A percentile compares a stretch with the other conserved stretches of the same genome.
Evolutionary conservation across 1,140 invertebrate genomes (phyloP).

Genomic region (Aradophagus sp.): DNA sequence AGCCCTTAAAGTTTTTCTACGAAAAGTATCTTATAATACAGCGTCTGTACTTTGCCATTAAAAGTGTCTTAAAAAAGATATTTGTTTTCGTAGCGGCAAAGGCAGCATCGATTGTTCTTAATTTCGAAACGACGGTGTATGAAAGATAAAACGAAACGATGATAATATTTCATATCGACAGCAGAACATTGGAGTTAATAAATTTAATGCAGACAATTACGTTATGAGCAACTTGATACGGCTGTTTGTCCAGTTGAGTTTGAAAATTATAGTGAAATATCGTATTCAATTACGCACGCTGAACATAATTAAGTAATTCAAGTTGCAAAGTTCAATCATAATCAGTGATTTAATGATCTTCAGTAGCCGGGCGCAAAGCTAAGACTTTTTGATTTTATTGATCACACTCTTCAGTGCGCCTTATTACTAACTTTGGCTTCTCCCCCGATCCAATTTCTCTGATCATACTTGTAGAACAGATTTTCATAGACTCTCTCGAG

Average conservation of each 20-base stretch:
- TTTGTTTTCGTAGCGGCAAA: too few species aligned
- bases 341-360: slow-evolving; percentile 43
- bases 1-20: too few species aligned
- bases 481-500: slow-evolving; percentile 46
- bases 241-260: not conserved
- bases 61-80: too few species aligned
- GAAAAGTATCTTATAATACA: too few species aligned
- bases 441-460: slow-evolving; percentile 42
- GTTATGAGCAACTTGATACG: slow-evolving; percentile 13
- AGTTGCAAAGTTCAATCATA: slow-evolving; percentile 39
- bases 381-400: slow-evolving; percentile 46
- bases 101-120: too few species aligned
- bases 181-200: not conserved
- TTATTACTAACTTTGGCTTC: slow-evolving; percentile 49
- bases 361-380: slow-evolving; percentile 11
- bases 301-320: slow-evolving; percentile 44
- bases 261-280: slow-evolving; percentile 29
- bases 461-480: slow-evolving; percentile 50
- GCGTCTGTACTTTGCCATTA: too few species aligned
- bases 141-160: too few species aligned
- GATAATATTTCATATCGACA: too few species aligned
- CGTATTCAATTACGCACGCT: slow-evolving; percentile 23
- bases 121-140: too few species aligned
- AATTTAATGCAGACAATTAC: slow-evolving; percentile 1
- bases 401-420: slow-evolving; percentile 29